Evolutionary conservation across 2,113 vertebrate genomes (phyloP).

Genomic region (Psittacus erithacus): DNA sequence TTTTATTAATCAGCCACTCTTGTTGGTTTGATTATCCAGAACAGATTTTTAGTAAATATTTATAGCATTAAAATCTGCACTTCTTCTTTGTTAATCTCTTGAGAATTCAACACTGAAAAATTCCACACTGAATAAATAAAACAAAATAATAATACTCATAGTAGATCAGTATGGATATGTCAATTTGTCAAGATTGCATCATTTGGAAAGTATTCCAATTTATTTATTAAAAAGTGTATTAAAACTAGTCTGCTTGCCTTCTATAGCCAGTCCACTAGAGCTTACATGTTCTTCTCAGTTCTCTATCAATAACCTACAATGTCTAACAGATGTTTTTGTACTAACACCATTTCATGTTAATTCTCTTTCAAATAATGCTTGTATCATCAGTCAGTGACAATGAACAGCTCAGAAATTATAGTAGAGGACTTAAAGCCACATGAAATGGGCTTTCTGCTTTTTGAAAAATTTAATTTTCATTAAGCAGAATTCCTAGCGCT

Average conservation of each 20-base stretch:
- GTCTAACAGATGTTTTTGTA: background rate
- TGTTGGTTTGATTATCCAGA: background rate
- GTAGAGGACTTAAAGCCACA: background rate
- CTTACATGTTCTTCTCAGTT: background rate
- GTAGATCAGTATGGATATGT: background rate
- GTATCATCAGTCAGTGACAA: background rate
- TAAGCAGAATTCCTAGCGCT: conserved; percentile 60
- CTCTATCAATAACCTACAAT: background rate
- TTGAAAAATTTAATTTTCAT: conserved; percentile 64
- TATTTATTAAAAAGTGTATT: background rate
- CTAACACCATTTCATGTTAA: background rate
- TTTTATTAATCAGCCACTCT: background rate
- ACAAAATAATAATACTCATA: background rate
- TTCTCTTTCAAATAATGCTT: background rate
- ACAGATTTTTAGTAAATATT: background rate
- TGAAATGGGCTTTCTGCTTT: conserved; percentile 17
- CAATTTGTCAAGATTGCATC: background rate
- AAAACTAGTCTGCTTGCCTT: background rate
- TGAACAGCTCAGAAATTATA: conserved; percentile 30
- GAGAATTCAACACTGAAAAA: background rate
- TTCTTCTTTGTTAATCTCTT: background rate
- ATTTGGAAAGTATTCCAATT: background rate
- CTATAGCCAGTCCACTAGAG: background rate
- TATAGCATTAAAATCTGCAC: background rate
- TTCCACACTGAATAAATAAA: background rate